phyloP scores from a whole-genome alignment of 2,113 vertebrate genomes.

The Pomatostomus ruficeps region DNA sequence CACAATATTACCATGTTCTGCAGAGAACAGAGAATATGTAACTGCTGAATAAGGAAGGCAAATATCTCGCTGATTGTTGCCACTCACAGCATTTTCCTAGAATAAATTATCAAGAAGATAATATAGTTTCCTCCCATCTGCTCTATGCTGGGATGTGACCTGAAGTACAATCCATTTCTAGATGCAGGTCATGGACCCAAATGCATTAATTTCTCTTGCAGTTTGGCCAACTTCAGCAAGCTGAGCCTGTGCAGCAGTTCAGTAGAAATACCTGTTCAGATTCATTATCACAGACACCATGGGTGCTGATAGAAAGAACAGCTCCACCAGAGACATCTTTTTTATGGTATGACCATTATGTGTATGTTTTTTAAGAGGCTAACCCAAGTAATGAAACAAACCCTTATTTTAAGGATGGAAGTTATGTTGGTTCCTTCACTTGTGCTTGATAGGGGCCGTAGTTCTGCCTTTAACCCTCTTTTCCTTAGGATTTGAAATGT shows the following conservation, averaged over 20 bases:
- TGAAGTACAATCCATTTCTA: background rate
- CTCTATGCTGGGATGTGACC: background rate
- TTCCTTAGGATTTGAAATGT: background rate
- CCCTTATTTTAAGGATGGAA: background rate
- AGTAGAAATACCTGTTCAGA: background rate
- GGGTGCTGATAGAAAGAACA: background rate
- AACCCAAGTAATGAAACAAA: background rate
- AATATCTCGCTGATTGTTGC: background rate
- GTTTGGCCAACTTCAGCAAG: background rate
- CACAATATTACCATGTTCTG: constrained; percentile 54
- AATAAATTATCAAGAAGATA: background rate
- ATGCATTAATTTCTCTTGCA: background rate
- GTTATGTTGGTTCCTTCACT: background rate
- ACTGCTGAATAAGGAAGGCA: constrained; percentile 50
- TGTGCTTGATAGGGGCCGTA: background rate
- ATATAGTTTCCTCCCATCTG: background rate
- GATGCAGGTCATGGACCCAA: background rate
- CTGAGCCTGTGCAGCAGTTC: background rate
- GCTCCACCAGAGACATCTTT: background rate
- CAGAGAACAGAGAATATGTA: background rate
- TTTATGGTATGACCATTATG: background rate
- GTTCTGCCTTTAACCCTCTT: background rate
- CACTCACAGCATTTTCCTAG: background rate
- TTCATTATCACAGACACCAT: background rate
- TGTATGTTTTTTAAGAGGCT: background rate